Conservation (phyloP, 2,113 vertebrate species). For the Notarius quadriscutis region DNA sequence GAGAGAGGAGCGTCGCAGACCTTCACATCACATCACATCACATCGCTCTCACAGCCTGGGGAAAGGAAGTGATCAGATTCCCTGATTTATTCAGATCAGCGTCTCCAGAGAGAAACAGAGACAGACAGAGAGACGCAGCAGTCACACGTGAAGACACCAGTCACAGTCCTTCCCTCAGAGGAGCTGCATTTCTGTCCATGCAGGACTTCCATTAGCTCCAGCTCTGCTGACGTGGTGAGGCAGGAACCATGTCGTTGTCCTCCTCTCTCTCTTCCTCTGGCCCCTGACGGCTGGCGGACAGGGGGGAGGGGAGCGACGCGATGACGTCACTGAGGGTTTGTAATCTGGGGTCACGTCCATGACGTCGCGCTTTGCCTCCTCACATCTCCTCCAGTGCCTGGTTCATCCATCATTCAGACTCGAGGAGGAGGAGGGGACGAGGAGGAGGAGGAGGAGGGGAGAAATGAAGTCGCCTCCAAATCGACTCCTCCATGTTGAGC, state of each 20-base stretch:
- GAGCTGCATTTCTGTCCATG: not conserved
- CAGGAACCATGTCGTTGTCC: not conserved
- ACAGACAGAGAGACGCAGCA: not conserved
- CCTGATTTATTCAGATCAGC: not conserved
- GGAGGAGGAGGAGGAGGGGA: too few species aligned
- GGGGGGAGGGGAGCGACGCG: constrained; percentile 11
- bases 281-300: not conserved
- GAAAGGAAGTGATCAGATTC: not conserved
- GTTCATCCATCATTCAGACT: not conserved
- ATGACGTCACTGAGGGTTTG: constrained; percentile 21
- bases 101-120: not conserved
- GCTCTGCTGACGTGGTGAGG: constrained; percentile 15
- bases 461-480: not conserved
- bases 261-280: not conserved
- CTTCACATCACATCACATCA: not conserved
- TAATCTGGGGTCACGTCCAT: constrained; percentile 3
- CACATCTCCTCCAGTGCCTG: not conserved
- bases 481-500: not conserved
- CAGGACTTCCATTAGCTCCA: not conserved
- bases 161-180: not conserved
- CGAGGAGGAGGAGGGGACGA: too few species aligned
- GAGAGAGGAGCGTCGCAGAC: not conserved
- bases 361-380: not conserved
- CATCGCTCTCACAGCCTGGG: not conserved
- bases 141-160: not conserved